Conservation (phyloP, 2,797 vertebrate species). For the Erpetoichthys calabaricus region DNA sequence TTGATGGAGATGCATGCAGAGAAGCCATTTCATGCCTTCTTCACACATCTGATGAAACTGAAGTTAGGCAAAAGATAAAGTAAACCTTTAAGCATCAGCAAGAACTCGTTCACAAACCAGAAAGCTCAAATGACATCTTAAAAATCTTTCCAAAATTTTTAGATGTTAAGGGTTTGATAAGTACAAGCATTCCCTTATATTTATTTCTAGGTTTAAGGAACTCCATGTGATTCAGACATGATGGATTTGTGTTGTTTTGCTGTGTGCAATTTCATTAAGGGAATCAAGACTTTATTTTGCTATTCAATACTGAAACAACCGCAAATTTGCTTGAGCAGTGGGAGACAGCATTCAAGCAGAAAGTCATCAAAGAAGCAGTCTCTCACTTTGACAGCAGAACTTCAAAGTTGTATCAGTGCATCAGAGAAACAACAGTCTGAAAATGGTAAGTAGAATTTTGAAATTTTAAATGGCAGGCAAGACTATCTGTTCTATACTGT, state of each 20-base stretch:
- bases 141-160: slow-evolving; percentile 22
- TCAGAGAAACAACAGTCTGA: no score
- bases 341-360: slow-evolving; percentile 19
- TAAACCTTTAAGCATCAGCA: slow-evolving; percentile 19
- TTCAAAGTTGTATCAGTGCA: neutral
- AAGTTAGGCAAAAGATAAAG: slow-evolving; percentile 23
- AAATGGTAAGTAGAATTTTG: no score
- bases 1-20: slow-evolving; percentile 21
- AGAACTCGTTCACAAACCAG: slow-evolving; percentile 17
- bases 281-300: slow-evolving; percentile 24
- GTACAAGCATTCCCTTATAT: slow-evolving; percentile 4
- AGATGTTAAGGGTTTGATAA: slow-evolving; percentile 23
- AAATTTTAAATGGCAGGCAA: no score
- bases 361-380: slow-evolving; percentile 21
- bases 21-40: slow-evolving; percentile 21
- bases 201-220: slow-evolving; percentile 1
- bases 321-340: slow-evolving; percentile 23
- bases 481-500: no score
- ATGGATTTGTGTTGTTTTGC: slow-evolving; percentile 7
- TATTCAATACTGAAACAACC: slow-evolving; percentile 25
- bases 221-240: neutral
- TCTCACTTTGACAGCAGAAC: slow-evolving; percentile 14
- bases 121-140: slow-evolving; percentile 17
- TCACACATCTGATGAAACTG: slow-evolving; percentile 19
- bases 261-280: slow-evolving; percentile 19